A percentile compares a stretch with the other conserved stretches of the same genome.
Evolutionary conservation across 2,797 vertebrate genomes (phyloP).

Genomic region (Rousettus madagascariensis): DNA sequence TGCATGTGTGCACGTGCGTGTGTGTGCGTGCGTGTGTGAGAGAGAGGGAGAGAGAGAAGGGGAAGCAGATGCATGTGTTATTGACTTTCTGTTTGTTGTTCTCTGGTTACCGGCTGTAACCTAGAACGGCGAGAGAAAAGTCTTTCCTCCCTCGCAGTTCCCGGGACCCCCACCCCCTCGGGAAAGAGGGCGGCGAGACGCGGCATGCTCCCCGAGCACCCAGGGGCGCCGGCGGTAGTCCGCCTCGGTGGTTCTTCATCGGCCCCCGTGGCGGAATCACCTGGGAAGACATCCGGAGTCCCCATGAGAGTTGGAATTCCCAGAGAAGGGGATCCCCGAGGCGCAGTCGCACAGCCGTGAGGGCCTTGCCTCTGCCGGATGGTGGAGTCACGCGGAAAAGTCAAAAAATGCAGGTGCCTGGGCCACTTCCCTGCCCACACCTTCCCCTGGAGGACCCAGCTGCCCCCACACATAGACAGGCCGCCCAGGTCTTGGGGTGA

Average conservation of each 20-base stretch:
- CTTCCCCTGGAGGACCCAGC: not conserved
- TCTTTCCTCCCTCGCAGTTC: not conserved
- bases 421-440: not conserved
- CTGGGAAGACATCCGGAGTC: not conserved
- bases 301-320: not conserved
- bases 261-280: not conserved
- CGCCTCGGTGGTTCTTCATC: fast-evolving
- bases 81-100: not conserved
- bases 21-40: not conserved
- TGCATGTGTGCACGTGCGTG: fast-evolving
- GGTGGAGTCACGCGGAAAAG: not conserved
- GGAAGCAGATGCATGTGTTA: fast-evolving
- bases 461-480: fast-evolving
- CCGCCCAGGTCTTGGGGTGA: fast-evolving
- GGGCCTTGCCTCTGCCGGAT: too few relatives aligned
- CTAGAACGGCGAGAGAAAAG: too few relatives aligned
- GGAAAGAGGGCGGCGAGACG: not conserved
- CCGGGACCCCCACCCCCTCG: not conserved
- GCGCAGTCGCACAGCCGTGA: fast-evolving
- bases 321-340: fast-evolving
- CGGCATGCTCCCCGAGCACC: fast-evolving
- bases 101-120: not conserved
- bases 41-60: not conserved
- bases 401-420: not conserved
- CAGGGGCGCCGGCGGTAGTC: fast-evolving